phyloP scores from a whole-genome alignment of 2,113 vertebrate genomes.

The Leucoraja erinaceus region DNA sequence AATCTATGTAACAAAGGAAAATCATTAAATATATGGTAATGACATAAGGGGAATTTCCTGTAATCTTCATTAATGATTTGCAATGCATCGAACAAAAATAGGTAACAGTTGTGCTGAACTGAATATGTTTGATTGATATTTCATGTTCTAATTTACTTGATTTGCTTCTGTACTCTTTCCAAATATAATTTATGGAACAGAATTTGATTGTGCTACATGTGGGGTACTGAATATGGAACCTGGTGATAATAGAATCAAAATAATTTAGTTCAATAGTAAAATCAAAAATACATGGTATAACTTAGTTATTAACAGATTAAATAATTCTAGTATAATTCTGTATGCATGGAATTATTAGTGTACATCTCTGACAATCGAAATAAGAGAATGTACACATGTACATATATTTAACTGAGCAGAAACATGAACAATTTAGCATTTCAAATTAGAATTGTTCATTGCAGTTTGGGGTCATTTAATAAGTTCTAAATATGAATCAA shows the following conservation, averaged over 20 bases:
- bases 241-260: neutral
- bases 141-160: neutral
- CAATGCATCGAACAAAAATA: neutral
- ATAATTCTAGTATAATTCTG: neutral
- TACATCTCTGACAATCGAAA: conserved; percentile 21
- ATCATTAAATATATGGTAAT: neutral
- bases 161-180: neutral
- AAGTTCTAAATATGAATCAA: neutral
- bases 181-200: neutral
- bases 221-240: neutral
- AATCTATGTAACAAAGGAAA: conserved; percentile 62
- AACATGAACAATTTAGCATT: neutral
- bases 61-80: conserved; percentile 50
- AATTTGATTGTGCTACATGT: neutral
- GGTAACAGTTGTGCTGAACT: neutral
- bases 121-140: neutral
- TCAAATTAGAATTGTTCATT: neutral
- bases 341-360: neutral
- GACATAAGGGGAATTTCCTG: conserved; percentile 7
- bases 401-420: neutral
- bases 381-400: neutral
- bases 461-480: neutral
- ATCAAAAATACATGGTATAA: neutral
- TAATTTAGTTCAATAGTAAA: neutral
- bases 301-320: neutral